Conservation (phyloP, 2,113 vertebrate species). For the Serilophus lunatus region DNA sequence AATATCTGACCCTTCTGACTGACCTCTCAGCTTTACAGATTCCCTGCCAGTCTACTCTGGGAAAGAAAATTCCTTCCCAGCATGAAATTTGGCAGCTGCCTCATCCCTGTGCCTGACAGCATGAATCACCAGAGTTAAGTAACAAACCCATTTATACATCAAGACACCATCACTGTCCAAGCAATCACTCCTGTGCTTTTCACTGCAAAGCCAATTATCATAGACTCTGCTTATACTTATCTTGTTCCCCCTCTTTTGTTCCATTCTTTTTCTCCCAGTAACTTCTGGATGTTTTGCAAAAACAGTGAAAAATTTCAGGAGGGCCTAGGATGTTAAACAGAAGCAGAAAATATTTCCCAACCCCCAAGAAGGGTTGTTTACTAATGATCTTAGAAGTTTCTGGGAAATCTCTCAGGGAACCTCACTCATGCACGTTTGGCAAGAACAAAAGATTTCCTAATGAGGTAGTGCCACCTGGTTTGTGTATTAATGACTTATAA, state of each 20-base stretch:
- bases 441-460: neutral
- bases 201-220: neutral
- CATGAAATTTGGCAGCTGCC: conserved; percentile 29
- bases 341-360: neutral
- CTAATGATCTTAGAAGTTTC: neutral
- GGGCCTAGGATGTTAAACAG: neutral
- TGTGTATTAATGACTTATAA: neutral
- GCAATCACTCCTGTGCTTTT: neutral
- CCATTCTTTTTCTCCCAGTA: neutral
- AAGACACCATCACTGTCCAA: conserved; percentile 32
- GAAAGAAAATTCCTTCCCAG: conserved; percentile 26
- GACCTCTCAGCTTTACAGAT: neutral
- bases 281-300: neutral
- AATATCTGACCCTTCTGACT: neutral
- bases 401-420: neutral
- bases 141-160: conserved; percentile 55
- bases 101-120: conserved; percentile 37
- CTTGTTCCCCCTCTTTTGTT: neutral
- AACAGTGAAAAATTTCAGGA: neutral
- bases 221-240: neutral
- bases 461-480: neutral
- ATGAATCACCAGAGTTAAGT: conserved; percentile 67
- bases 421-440: neutral
- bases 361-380: neutral
- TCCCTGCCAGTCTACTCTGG: conserved; percentile 6